A percentile compares a stretch with the other conserved stretches of the same genome.
Evolutionary conservation across 92 coral and sea anemone species (phyloP).

Genomic region (Porites evermanni): DNA sequence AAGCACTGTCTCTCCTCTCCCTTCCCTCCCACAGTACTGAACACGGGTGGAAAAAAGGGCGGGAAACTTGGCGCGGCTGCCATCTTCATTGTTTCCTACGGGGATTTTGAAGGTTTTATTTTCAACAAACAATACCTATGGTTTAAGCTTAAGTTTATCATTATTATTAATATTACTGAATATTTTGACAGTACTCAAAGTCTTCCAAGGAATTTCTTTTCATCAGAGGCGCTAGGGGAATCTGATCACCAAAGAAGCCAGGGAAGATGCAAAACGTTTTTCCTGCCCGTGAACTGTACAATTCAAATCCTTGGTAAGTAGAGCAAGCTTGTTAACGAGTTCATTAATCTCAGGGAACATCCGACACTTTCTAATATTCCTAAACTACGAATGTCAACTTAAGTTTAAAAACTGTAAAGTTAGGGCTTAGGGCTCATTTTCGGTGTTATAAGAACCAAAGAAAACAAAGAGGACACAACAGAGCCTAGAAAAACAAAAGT

Average conservation of each 20-base stretch:
- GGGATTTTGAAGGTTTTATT: no score
- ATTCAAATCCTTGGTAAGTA: slow-evolving; percentile 85
- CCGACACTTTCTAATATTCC: background rate
- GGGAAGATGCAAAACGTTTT: slow-evolving; percentile 81
- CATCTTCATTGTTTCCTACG: background rate
- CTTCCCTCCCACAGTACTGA: no score
- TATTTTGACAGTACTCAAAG: background rate
- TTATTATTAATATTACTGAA: background rate
- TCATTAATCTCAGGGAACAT: background rate
- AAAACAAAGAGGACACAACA: no score
- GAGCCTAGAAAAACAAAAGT: no score
- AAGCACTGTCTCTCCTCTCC: no score
- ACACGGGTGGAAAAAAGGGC: background rate
- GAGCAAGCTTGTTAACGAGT: background rate
- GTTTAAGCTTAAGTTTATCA: background rate
- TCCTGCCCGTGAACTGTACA: slow-evolving; percentile 89
- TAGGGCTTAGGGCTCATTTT: no score
- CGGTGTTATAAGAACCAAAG: no score
- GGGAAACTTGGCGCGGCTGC: slow-evolving; percentile 44
- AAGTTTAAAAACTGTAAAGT: no score
- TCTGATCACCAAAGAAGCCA: no score
- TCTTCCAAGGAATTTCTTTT: background rate
- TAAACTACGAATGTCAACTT: no score
- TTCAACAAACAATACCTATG: no score
- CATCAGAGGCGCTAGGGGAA: background rate